phyloP scores from a whole-genome alignment of 2,113 vertebrate genomes.

The Bostrychus sinensis region DNA sequence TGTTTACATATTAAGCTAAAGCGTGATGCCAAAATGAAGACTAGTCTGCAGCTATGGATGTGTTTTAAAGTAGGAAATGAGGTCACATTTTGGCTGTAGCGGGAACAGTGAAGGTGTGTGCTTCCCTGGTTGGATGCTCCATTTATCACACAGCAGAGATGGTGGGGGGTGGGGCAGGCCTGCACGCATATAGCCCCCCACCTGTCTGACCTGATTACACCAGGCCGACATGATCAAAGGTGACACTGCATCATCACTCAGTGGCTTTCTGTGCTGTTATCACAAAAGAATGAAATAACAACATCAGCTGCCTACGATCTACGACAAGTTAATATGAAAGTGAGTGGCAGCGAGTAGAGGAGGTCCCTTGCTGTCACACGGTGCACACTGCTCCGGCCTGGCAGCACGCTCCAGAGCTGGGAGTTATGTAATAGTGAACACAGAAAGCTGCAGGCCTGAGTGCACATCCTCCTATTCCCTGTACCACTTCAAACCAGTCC shows the following conservation, averaged over 20 bases:
- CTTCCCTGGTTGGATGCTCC: conserved; percentile 51
- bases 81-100: conserved; percentile 51
- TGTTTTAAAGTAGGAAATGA: conserved; percentile 46
- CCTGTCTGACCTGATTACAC: conserved; percentile 55
- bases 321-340: conserved; percentile 32
- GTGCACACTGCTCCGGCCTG: conserved; percentile 45
- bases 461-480: conserved; percentile 64
- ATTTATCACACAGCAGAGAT: conserved; percentile 51
- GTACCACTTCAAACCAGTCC: conserved; percentile 43
- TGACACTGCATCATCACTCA: conserved; percentile 43
- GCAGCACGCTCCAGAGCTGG: conserved; percentile 57
- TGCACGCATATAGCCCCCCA: conserved; percentile 19
- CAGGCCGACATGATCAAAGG: conserved; percentile 33
- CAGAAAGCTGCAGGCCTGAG: conserved; percentile 71
- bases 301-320: conserved; percentile 21
- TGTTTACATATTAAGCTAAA: conserved; percentile 17
- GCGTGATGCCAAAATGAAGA: conserved; percentile 9
- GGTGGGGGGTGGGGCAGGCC: conserved; percentile 6
- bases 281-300: neutral
- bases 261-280: conserved; percentile 7
- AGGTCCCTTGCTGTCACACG: conserved; percentile 28
- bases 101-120: conserved; percentile 32
- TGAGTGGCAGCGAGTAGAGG: conserved; percentile 43
- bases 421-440: conserved; percentile 71
- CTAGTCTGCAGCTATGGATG: conserved; percentile 19